Base-by-base conservation (phyloP, 2,888 invertebrate genomes). In the Apamea sordens region DNA sequence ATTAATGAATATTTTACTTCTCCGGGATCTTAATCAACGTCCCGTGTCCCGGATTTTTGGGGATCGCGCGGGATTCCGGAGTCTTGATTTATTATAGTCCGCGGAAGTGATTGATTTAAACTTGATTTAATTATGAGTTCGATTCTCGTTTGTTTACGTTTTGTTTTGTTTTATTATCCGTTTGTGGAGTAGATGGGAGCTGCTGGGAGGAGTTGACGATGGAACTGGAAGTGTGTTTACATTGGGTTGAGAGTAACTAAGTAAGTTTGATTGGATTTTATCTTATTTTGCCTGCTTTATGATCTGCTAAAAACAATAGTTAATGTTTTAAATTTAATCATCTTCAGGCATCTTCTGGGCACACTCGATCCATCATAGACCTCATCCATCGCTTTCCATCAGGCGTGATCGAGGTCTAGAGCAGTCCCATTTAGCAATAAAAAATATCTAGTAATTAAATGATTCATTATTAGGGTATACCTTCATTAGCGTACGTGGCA, bases 1-100 rank as follows among this genome's bases (percentile, higher is more conserved):
- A 96, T 96, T 96, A 96, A 96, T 96, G 96, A 96, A 96, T 96
- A 96, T 96, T 96, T 96, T 93, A 95, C 92, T 86, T 89, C 90
- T 89, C 92, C 90, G 91, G 93, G 93, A 94, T 95, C 96, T 96
- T 96, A 96, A 96, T 96, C 96, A 96, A 95, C 95, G 95, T 93
- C 94, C 92, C 95, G 93, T 94, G 95, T 93, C 90, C 92, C 91
- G 94, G 95, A 95, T 95, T 96, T 96, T 95, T 94, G 95, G 95
- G 93, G 94, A 94, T 93, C 91, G 91, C 91, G 90, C 89, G 90
- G 91, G 91, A 92, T 92, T 92, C 89, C 86, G 88, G 89, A 89
- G 91, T 86, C 82, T 84, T 95, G 95, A 95, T 95, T 95, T 94
- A 95, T 94, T 90, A 91, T 89, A 89, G 89, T 83, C 79, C 86